These are phyloP conservation scores for Idaea straminata DNA, from an alignment of 2,888 invertebrate species.

Conservation along the genomic window DNA sequence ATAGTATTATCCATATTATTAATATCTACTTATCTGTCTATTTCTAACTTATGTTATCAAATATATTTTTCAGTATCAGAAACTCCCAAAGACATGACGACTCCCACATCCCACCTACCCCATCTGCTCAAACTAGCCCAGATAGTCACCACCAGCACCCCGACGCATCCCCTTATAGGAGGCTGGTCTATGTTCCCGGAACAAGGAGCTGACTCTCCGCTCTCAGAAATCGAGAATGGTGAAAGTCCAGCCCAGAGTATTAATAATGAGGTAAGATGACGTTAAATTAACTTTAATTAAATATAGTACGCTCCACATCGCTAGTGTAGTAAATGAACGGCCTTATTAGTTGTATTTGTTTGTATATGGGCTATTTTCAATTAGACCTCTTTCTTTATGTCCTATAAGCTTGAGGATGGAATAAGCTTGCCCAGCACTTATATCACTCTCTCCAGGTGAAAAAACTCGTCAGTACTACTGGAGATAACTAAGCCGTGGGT, in stretches of 20 bases:
- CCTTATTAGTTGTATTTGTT: too few species aligned
- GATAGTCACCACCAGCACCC: conserved; percentile 67
- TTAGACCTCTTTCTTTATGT: too few species aligned
- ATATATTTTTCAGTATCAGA: conserved; percentile 37
- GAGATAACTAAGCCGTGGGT: too few species aligned
- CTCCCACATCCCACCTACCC: conserved; percentile 61
- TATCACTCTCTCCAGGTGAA: too few species aligned
- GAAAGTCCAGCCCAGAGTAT: conserved; percentile 61
- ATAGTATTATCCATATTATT: too few species aligned
- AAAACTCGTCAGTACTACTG: too few species aligned
- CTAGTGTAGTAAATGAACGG: too few species aligned
- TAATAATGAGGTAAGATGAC: conserved; percentile 49
- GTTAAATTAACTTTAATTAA: conserved; percentile 2
- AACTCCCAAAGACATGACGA: conserved; percentile 54
- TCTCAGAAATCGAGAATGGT: conserved; percentile 69
- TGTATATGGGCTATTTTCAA: too few species aligned
- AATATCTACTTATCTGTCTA: too few species aligned
- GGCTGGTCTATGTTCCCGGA: conserved; percentile 65
- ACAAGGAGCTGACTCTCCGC: conserved; percentile 64
- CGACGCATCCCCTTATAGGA: conserved; percentile 55
- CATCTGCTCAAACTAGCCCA: conserved; percentile 54
- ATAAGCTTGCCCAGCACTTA: too few species aligned
- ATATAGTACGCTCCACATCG: background rate
- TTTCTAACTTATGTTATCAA: too few species aligned
- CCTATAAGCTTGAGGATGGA: too few species aligned